Base-by-base conservation (phyloP, 2,888 invertebrate genomes). In the Poecilobothrus nobilitatus region DNA sequence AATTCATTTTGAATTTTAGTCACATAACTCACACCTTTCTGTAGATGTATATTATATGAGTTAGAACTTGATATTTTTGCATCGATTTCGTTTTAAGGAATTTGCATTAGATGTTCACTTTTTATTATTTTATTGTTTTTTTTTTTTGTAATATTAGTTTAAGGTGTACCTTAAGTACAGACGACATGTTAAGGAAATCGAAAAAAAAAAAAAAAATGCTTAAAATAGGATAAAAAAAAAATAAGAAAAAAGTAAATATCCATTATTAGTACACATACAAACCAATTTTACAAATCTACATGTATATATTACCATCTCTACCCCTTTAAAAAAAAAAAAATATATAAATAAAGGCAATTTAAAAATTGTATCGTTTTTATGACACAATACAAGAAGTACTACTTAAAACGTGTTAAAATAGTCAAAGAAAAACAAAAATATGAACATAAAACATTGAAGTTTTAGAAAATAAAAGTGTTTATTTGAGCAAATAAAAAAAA, bases 1-100 rank as follows among this genome's bases (percentile, higher is more conserved):
- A 53, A 53, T 53, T 53, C 53, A 53, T 53, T 53, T 53, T 53
- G n/a, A 15, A 53, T 53, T 15, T 53, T 53, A 53, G 53, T 53
- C 53, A 53, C 53, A 53, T 53, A 53, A 53, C 53, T 53, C 53
- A 53, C 53, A 53, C 53, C 53, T 53, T 18, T 53, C 2, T 41
- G 41, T 41, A n/a, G n/a, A 41, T 53, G 53, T 53, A 53, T n/a
- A n/a, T 18, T 53, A 41, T 8, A 41, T n/a, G 9, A 41, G 53
- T 53, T 53, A 53, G 5, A 53, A 53, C 6, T 53, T 53, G 53
- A 53, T 53, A 53, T 53, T 53, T n/a, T 53, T 53, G 53, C 53
- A 53, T 53, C 53, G 53, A 53, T 53, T 53, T 53, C 53, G 53
- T 53, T 53, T 53, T 53, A 53, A 53, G 18, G 53, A 53, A 53